phyloP scores from a whole-genome alignment of 2,888 invertebrate genomes.

The Cephus pygmeus region DNA sequence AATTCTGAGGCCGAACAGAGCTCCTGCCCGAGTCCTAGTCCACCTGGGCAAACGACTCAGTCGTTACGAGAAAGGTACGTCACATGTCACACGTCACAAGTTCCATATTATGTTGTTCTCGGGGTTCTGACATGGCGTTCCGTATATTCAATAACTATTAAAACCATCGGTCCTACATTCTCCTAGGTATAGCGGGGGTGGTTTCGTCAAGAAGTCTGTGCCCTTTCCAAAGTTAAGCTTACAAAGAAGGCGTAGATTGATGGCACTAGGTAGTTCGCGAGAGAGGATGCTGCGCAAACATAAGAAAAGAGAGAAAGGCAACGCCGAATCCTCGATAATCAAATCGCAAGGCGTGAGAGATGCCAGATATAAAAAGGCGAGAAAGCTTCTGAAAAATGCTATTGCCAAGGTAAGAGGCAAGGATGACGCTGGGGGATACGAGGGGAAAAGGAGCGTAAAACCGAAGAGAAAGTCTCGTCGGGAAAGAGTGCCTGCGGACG shows the following conservation, averaged over 20 bases:
- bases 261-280: constrained; percentile 65
- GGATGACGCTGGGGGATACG: neutral
- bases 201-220: constrained; percentile 71
- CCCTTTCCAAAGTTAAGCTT: constrained; percentile 70
- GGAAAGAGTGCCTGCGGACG: no score
- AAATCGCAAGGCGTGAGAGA: constrained; percentile 57
- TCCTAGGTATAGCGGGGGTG: constrained; percentile 67
- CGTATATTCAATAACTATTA: no score
- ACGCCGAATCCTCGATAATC: constrained; percentile 42
- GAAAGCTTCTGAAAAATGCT: constrained; percentile 65
- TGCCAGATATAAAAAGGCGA: constrained; percentile 63
- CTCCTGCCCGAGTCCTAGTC: constrained; percentile 50
- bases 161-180: neutral
- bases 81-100: constrained; percentile 18
- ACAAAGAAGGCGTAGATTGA: constrained; percentile 67
- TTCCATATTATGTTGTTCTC: no score
- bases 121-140: neutral
- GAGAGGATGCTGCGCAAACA: constrained; percentile 62
- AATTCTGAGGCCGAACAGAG: constrained; percentile 56
- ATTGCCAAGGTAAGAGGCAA: constrained; percentile 62
- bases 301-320: constrained; percentile 58
- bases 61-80: constrained; percentile 58
- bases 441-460: neutral
- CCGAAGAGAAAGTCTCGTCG: neutral
- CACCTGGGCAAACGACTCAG: constrained; percentile 52